These are phyloP conservation scores for Yoshiicerus persimilis DNA, from an alignment of 1,140 invertebrate genomes.

Conservation along the genomic window DNA sequence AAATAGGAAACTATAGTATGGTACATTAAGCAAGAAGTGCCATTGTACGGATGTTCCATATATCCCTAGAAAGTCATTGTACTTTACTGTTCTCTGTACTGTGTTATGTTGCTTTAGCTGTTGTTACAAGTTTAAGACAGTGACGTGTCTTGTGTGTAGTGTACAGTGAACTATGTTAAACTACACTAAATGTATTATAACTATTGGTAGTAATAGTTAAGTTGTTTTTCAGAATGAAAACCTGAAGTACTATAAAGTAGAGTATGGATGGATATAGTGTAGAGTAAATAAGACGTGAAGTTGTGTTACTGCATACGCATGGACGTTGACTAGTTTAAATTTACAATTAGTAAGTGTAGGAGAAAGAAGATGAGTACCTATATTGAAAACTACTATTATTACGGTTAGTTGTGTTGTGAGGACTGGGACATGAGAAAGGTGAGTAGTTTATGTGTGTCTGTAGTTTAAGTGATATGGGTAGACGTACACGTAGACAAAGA, in stretches of 20 bases:
- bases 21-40: no score
- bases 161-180: background rate
- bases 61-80: background rate
- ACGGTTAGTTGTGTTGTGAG: no score
- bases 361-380: no score
- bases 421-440: background rate
- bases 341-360: no score
- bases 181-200: no score
- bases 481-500: background rate
- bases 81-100: background rate
- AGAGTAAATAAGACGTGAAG: background rate
- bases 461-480: background rate
- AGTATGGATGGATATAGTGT: background rate
- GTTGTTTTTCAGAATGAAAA: background rate
- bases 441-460: background rate
- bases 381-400: no score
- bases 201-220: background rate
- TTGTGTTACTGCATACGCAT: background rate
- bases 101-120: no score
- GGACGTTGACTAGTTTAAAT: background rate
- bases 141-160: background rate
- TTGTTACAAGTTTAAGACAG: background rate
- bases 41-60: no score
- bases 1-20: no score
- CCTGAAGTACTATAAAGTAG: background rate